Evolutionary conservation across 2,888 invertebrate genomes (phyloP).

Genomic region (Drosophila greeni): DNA sequence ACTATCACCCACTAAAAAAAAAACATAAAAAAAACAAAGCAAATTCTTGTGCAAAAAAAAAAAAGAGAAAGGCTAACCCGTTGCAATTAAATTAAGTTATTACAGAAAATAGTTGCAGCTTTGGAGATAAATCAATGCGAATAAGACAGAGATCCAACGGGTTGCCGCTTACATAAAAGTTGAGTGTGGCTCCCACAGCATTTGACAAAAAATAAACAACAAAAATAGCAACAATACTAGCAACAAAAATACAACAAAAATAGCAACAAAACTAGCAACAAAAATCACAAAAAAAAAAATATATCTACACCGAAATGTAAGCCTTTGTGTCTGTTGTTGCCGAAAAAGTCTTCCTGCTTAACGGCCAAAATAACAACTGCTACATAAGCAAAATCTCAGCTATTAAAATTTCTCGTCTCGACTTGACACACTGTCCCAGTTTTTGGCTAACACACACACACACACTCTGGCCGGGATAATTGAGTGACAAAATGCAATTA

Average conservation of each 20-base stretch:
- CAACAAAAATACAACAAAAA: constrained; percentile 49
- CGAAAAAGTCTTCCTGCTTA: constrained; percentile 66
- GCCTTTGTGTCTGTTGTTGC: constrained; percentile 25
- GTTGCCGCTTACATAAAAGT: constrained; percentile 60
- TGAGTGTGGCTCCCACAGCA: constrained; percentile 15
- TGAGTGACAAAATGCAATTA: constrained; percentile 73
- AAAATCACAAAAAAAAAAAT: background rate
- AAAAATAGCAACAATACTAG: constrained; percentile 30
- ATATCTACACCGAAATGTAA: constrained; percentile 1
- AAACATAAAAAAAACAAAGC: too few relatives aligned
- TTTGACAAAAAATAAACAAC: constrained; percentile 54
- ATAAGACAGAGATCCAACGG: constrained; percentile 27
- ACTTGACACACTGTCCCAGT: constrained; percentile 72
- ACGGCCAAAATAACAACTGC: constrained; percentile 35
- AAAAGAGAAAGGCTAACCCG: constrained; percentile 58
- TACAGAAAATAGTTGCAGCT: constrained; percentile 47
- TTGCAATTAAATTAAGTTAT: constrained; percentile 62
- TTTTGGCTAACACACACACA: constrained; percentile 44
- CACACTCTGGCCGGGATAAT: constrained; percentile 43
- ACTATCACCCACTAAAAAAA: constrained; percentile 18
- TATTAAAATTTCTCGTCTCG: constrained; percentile 61
- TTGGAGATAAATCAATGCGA: constrained; percentile 65
- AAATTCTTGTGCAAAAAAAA: constrained; percentile 9
- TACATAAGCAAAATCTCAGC: constrained; percentile 29
- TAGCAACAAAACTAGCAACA: too few relatives aligned